A percentile compares a stretch with the other conserved stretches of the same genome.
These are phyloP conservation scores for Lophotis ruficrista DNA, from an alignment of 2,113 vertebrate genomes.

Conservation along the genomic window DNA sequence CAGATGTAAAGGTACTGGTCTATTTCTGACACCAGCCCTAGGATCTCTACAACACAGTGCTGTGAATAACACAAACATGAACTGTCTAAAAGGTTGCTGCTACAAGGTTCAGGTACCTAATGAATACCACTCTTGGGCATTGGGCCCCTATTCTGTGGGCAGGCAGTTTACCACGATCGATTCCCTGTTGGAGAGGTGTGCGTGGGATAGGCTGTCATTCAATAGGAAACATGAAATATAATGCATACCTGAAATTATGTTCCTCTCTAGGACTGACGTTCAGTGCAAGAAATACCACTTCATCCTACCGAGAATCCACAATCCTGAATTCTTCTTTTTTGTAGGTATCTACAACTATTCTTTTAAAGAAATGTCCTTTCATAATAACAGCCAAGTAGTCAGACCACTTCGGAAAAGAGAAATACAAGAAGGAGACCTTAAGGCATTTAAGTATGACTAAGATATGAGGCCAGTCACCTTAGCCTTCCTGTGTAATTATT, in stretches of 20 bases:
- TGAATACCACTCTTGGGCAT: not conserved
- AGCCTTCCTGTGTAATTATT: not conserved
- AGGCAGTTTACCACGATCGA: not conserved
- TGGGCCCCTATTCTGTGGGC: not conserved
- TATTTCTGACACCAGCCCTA: not conserved
- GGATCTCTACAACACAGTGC: not conserved
- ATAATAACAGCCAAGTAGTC: not conserved
- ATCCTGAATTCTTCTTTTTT: not conserved
- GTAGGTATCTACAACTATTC: not conserved
- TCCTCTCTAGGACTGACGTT: not conserved
- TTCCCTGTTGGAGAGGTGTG: not conserved
- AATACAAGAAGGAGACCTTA: not conserved
- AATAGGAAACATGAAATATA: not conserved
- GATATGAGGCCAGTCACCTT: not conserved
- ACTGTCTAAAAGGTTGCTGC: not conserved
- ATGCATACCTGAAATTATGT: not conserved
- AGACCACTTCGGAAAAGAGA: not conserved
- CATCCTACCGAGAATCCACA: not conserved
- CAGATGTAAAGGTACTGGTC: not conserved
- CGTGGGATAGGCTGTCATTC: not conserved
- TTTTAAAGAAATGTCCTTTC: not conserved
- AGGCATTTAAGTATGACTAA: not conserved
- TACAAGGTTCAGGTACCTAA: not conserved
- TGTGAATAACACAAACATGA: not conserved
- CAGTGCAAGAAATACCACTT: not conserved